These are phyloP conservation scores for Aselliscus stoliczkanus DNA, from an alignment of 2,797 vertebrate species.

Conservation along the genomic window DNA sequence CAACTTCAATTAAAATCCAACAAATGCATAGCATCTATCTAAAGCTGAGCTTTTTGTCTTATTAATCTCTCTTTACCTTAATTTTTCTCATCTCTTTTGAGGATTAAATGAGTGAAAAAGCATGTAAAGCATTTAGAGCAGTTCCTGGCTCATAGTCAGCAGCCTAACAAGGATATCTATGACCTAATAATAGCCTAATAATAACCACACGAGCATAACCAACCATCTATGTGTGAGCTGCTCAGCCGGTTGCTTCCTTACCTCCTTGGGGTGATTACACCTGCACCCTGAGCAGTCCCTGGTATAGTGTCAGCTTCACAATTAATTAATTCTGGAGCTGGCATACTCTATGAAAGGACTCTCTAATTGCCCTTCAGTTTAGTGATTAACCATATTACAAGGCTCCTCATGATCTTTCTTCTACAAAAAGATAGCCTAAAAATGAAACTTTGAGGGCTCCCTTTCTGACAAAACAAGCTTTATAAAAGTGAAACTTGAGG, in stretches of 20 bases:
- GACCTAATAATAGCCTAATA: not conserved
- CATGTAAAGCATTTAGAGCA: not conserved
- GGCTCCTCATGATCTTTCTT: not conserved
- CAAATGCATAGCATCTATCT: not conserved
- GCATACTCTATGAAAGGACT: not conserved
- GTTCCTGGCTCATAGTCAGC: not conserved
- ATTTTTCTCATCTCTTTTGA: not conserved
- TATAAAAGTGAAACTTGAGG: not conserved
- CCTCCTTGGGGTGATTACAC: not conserved
- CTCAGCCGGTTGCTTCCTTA: not conserved
- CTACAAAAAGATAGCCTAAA: conserved; percentile 40
- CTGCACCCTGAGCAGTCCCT: not conserved
- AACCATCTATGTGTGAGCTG: not conserved
- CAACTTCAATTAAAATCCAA: not conserved
- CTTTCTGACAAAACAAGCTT: conserved; percentile 1
- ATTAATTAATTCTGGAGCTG: not conserved
- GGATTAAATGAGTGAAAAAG: not conserved
- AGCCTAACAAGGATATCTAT: not conserved
- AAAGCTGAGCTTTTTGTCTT: not conserved
- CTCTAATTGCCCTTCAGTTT: not conserved
- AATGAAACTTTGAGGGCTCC: not conserved
- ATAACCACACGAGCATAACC: not conserved
- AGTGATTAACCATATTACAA: not conserved
- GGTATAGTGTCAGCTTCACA: not conserved
- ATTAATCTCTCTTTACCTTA: not conserved